Conservation (phyloP, 2,113 vertebrate species). For the Atherinomorus stipes region DNA sequence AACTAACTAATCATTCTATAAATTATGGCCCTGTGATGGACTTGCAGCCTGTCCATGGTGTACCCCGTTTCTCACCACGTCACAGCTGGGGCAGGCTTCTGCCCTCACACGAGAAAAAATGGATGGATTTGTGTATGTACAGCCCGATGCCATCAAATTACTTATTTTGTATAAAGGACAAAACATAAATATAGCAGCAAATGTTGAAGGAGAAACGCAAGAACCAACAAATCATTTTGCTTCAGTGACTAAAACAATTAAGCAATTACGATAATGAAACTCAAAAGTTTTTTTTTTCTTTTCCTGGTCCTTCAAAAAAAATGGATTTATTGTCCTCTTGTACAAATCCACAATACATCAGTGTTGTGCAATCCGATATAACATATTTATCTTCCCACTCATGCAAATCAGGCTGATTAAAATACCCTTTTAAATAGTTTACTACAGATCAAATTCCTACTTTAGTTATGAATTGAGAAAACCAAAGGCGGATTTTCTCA, state of each 20-base stretch:
- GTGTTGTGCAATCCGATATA: not conserved
- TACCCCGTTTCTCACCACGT: too few relatives aligned
- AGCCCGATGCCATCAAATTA: not conserved
- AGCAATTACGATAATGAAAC: slow-evolving; percentile 35
- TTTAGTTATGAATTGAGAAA: not conserved
- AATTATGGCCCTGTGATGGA: not conserved
- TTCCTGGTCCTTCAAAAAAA: not conserved
- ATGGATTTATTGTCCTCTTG: not conserved
- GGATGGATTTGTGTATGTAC: too few relatives aligned
- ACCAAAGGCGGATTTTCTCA: slow-evolving; percentile 3
- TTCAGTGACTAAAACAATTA: slow-evolving; percentile 19
- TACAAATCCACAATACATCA: slow-evolving; percentile 30
- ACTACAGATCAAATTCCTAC: slow-evolving; percentile 7
- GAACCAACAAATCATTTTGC: slow-evolving; percentile 2
- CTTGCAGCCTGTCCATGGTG: too few relatives aligned
- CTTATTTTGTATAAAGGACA: not conserved
- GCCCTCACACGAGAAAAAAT: too few relatives aligned
- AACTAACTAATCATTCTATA: not conserved
- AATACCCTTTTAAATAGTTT: slow-evolving; percentile 31
- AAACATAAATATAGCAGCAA: not conserved
- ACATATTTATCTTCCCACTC: slow-evolving; percentile 18
- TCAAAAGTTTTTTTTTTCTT: slow-evolving; percentile 11
- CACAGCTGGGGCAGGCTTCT: too few relatives aligned
- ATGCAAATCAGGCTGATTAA: slow-evolving; percentile 25
- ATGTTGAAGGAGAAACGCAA: not conserved